Evolutionary conservation across 2,888 invertebrate genomes (phyloP), one percentile per base, ranked within the genome.

Genomic region (Stenchaetothrips biformis): DNA sequence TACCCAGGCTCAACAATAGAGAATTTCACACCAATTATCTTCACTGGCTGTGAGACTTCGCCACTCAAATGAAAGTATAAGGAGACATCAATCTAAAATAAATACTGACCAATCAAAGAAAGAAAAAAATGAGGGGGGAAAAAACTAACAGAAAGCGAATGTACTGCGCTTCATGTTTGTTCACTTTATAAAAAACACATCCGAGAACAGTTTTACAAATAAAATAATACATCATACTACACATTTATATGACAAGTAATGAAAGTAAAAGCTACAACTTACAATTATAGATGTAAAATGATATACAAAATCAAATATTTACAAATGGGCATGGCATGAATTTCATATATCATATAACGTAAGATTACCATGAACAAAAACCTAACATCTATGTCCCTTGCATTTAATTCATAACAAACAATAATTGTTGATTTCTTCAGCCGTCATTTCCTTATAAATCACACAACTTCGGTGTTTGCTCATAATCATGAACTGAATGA

Each of bases 231-330:
- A 74, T 25, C 21, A 11, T 25, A 74, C 59, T 59, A 74, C 25
- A 74, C 59, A 74, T 74, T 67, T 25, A 67, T 21, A 21, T 74
- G 21, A 74, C 67, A 74, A 25, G 25, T 74, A 21, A 25, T 11
- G 25, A 74, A 74, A 67, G 25, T 21, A 74, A 74, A 74, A 74
- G 67, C 67, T 74, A 25, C 67, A 74, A 11, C 25, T 74, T 74
- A 74, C 21, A 74, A 74, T 74, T 7, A 74, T 74, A 74, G 21
- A 25, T 25, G 25, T 74, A 74, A 74, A 11, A 74, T 67, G 59
- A 59, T 59, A 6, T 18, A 59, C 59, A 59, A 59, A 59, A 59
- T 59, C 59, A 59, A 59, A 21, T 74, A 74, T 74, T 74, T 74
- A 74, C 67, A 74, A 25, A 9, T 25, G 67, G 67, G 67, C 67